Evolutionary conservation across 1,140 invertebrate genomes (phyloP), one percentile per base, ranked within the genome.

Genomic region (Trinorchestia longiramus): DNA sequence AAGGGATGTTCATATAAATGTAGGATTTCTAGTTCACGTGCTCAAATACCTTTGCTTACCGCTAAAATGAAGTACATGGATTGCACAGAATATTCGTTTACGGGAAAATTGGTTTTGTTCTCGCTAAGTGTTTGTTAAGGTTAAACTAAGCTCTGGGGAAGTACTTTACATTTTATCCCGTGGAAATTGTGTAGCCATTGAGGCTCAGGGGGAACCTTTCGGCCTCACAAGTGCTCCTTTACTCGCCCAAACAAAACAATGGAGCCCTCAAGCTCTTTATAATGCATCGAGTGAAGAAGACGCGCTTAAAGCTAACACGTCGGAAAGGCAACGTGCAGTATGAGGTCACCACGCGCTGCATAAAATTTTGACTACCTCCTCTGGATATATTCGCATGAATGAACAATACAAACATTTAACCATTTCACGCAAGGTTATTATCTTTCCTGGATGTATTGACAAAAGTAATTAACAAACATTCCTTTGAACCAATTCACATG

Each of bases 201-300:
- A 40, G 43, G 17, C 92, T 90, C 43, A 94, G 92, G 43, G 44
- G 92, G 41, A 40, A 77, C 43, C 92, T 94, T 43, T 90, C 8
- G 44, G 44, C 43, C 43, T 47, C 43, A 40, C 92, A 43, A 94
- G 43, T 94, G 92, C 92, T 94, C 43, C 92, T 45, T 94, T 94
- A 94, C 36, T 42, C n/a, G 43, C 41, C 43, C 92, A 45, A 94
- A 94, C 43, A 94, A 94, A 94, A 94, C 44, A 45, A 43, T 47
- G 41, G 92, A 15, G 43, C 92, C 44, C 92, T 43, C 92, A 94
- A 23, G 92, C 92, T 45, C 92, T 94, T 94, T 94, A 45, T 94
- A 94, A 94, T 94, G 92, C 44, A 94, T 94, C 43, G 44, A 47
- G 43, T 45, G 92, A 94, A 94, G 6, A 47, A 94, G 43, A 94